Evolutionary conservation across 53 echinoderm and acorn worm species (phyloP).

Genomic region (Hippasteria phrygiana): DNA sequence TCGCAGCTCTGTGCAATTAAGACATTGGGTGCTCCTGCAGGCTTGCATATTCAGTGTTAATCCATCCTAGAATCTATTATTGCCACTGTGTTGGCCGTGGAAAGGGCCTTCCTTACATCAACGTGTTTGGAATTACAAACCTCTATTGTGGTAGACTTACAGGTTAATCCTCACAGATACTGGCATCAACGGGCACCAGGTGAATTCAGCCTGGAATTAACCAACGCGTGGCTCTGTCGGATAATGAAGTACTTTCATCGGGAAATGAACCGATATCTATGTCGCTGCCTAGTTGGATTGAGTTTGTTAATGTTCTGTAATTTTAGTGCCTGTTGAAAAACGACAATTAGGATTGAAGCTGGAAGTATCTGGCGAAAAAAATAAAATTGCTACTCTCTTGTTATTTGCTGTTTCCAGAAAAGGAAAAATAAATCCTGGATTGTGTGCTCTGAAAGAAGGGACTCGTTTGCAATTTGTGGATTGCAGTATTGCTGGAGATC

Average conservation of each 20-base stretch:
- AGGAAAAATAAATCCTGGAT: background rate
- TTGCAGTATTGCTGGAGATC: background rate
- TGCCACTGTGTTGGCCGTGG: background rate
- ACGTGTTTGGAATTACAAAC: constrained; percentile 22
- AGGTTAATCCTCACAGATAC: background rate
- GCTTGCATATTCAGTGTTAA: constrained; percentile 1
- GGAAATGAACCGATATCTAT: background rate
- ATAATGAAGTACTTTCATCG: background rate
- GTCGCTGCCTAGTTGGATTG: background rate
- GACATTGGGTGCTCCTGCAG: background rate
- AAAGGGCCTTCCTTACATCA: background rate
- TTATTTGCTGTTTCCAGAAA: background rate
- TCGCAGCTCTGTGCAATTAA: background rate
- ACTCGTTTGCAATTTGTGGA: background rate
- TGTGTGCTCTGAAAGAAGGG: background rate
- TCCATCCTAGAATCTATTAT: background rate
- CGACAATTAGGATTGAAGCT: background rate
- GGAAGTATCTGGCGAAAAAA: background rate
- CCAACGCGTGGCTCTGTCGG: background rate
- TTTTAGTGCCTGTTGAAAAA: background rate
- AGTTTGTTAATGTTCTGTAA: background rate
- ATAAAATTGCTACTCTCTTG: background rate
- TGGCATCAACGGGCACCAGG: background rate
- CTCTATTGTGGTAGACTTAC: background rate
- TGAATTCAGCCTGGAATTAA: background rate